phyloP scores from a whole-genome alignment of 2,888 invertebrate genomes.

The Operophtera brumata region DNA sequence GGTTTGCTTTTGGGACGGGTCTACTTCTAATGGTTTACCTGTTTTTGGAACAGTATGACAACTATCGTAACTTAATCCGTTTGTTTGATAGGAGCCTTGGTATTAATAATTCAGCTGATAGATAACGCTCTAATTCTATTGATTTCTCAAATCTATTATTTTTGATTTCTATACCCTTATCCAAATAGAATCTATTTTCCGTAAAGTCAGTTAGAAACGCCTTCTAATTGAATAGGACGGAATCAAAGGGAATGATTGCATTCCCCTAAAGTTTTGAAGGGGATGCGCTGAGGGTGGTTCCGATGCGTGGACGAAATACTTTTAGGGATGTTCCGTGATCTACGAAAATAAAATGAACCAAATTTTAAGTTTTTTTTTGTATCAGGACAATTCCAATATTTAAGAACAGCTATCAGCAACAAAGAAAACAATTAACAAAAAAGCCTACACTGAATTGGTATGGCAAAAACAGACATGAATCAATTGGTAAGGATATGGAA shows the following conservation, averaged over 20 bases:
- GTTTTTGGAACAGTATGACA: too few species aligned
- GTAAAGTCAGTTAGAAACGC: constrained; percentile 68
- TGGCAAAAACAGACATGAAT: too few species aligned
- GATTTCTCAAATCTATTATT: constrained; percentile 26
- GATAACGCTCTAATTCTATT: background rate
- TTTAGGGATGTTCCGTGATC: constrained; percentile 49
- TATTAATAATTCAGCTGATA: background rate
- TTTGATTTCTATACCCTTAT: constrained; percentile 31
- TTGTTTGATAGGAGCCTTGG: constrained; percentile 1
- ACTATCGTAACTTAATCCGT: too few species aligned
- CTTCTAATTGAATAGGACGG: constrained; percentile 78
- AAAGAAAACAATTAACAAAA: too few species aligned
- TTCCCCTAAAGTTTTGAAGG: constrained; percentile 71
- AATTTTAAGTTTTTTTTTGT: too few species aligned
- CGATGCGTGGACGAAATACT: constrained; percentile 74
- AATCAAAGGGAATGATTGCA: constrained; percentile 79
- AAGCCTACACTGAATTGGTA: too few species aligned
- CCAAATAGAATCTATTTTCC: constrained; percentile 46
- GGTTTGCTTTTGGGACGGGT: too few species aligned
- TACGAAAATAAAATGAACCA: constrained; percentile 33
- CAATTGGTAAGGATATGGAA: too few species aligned
- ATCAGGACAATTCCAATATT: too few species aligned
- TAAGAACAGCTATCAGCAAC: too few species aligned
- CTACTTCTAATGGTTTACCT: too few species aligned
- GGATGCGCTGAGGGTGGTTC: constrained; percentile 64